Base-by-base conservation (phyloP, 2,888 invertebrate genomes). In the Euzophera pinguis region DNA sequence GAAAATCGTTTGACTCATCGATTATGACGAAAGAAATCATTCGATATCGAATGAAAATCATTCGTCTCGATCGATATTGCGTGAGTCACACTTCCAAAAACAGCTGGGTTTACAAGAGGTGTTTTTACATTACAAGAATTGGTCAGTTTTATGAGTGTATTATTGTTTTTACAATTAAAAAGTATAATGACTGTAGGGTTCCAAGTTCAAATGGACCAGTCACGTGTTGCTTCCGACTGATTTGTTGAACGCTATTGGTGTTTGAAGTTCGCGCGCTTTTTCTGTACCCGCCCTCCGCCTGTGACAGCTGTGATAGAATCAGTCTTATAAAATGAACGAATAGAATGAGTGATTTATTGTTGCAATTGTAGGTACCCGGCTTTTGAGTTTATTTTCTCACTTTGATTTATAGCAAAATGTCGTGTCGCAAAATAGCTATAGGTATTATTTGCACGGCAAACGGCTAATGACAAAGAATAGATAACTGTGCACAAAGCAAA, bases 241-340 rank as follows among this genome's bases (percentile, higher is more conserved):
- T 61, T 62, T 63, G 74, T 70, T 63, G 68, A 72, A 68, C 78
- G 84, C 85, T 60, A 88, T 89, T 90, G 90, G 89, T 78, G 81
- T 84, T 84, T 70, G 69, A 80, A 80, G 73, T 83, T 87, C 77
- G 81, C 87, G 88, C 87, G 85, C 81, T 84, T 88, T 86, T 84
- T 81, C 72, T 63, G 86, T 80, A 67, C 79, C 86, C 89, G 88
- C 89, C 88, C 89, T 81, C 74, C 70, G 64, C 59, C 64, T 78
- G 75, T 84, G 84, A 84, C 89, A 87, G 88, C 81, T 84, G 83
- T 84, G 85, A 87, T 84, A 86, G 84, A 87, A 85, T 83, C 79
- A 78, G 70, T 9, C 16, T 39, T 13, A 69, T 71, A 62, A 63
- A 34, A 43, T 76, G 80, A 83, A 71, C 89, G 87, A 89, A 69